Percentiles rank a stretch among this genome's conserved stretches.
Evolutionary conservation across 2,888 invertebrate species (phyloP).

Genomic region (Cantharis flavilabris): DNA sequence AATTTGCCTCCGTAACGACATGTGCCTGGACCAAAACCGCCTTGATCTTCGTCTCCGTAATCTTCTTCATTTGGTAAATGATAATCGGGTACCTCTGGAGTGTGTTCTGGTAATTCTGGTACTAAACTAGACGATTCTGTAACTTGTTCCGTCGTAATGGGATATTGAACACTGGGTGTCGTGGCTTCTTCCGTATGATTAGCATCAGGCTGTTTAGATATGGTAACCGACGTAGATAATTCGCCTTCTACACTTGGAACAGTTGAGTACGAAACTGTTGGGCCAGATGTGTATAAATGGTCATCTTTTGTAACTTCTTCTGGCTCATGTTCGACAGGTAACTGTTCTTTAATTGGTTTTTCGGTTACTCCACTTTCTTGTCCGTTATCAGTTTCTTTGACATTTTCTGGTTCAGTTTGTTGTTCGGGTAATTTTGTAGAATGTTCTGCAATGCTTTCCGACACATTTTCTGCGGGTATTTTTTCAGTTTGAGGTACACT

Average conservation of each 20-base stretch:
- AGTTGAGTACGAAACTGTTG: not conserved
- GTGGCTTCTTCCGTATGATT: not conserved
- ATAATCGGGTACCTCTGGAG: slow-evolving; percentile 50
- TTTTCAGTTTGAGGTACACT: not conserved
- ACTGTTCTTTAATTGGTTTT: not conserved
- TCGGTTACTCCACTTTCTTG: not conserved
- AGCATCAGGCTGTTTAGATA: not conserved
- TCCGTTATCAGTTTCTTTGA: slow-evolving; percentile 49
- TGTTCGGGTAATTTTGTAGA: not conserved
- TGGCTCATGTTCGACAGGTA: not conserved
- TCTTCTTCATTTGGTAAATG: slow-evolving; percentile 58
- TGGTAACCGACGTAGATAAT: slow-evolving; percentile 6
- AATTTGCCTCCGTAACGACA: slow-evolving; percentile 91
- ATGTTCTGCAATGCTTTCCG: not conserved
- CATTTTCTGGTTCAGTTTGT: not conserved
- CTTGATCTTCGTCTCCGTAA: slow-evolving; percentile 78
- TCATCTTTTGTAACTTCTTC: not conserved
- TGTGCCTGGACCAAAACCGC: slow-evolving; percentile 83
- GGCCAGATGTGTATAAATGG: not conserved
- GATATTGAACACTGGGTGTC: slow-evolving; percentile 3
- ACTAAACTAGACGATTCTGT: slow-evolving; percentile 24
- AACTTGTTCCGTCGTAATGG: slow-evolving; percentile 7
- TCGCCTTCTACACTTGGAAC: slow-evolving; percentile 5
- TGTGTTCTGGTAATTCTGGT: slow-evolving; percentile 41
- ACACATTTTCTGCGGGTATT: not conserved